phyloP scores from a whole-genome alignment of 1,140 invertebrate species.

The Lucilia sericata region DNA sequence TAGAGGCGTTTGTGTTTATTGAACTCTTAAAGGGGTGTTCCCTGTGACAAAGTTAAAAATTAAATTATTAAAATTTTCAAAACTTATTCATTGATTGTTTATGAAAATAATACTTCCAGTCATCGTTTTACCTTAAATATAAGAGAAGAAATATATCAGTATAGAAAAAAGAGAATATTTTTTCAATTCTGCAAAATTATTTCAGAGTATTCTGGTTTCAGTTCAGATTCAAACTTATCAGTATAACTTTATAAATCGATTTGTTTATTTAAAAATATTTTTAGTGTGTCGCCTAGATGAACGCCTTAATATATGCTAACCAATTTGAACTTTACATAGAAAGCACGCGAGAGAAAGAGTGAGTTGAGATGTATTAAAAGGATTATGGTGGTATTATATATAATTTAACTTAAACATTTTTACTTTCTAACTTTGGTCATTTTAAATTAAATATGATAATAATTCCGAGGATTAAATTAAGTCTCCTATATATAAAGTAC shows the following conservation, averaged over 20 bases:
- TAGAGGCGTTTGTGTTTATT: neutral
- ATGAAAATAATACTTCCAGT: no score
- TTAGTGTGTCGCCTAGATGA: neutral
- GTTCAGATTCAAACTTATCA: no score
- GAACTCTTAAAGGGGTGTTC: neutral
- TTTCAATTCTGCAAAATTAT: no score
- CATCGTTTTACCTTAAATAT: no score
- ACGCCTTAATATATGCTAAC: neutral
- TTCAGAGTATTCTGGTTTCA: no score
- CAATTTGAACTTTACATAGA: neutral
- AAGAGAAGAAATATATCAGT: no score
- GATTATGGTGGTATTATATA: conserved; percentile 1
- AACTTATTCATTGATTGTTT: no score
- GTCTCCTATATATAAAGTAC: no score
- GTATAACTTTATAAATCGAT: no score
- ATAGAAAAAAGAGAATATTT: no score
- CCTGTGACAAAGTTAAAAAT: neutral
- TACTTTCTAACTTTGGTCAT: neutral
- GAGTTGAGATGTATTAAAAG: neutral
- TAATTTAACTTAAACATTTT: neutral
- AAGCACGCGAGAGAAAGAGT: neutral
- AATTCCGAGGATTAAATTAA: no score
- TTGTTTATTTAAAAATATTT: neutral
- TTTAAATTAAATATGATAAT: neutral
- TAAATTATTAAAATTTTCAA: no score